phyloP scores from a whole-genome alignment of 2,113 vertebrate species.

The Lampris megalopsis region DNA sequence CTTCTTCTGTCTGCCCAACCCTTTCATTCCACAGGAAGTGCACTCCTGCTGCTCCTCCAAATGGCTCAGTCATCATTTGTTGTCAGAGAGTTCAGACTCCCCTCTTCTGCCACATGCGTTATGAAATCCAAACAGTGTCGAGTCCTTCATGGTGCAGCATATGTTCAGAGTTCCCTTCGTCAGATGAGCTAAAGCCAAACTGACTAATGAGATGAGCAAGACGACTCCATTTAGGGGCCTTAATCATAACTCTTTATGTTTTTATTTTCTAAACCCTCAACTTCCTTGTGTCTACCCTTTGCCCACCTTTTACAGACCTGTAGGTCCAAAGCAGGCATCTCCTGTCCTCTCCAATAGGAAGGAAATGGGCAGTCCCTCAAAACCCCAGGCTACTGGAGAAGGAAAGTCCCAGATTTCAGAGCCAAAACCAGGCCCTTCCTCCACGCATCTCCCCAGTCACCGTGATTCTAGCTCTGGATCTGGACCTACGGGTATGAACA shows the following conservation, averaged over 20 bases:
- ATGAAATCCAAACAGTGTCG: constrained; percentile 65
- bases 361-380: neutral
- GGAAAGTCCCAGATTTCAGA: constrained; percentile 38
- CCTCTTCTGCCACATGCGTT: constrained; percentile 49
- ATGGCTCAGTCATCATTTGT: constrained; percentile 58
- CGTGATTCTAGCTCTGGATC: constrained; percentile 38
- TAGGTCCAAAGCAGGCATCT: constrained; percentile 32
- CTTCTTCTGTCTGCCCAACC: constrained; percentile 51
- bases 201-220: no score
- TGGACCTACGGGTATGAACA: constrained; percentile 45
- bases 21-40: constrained; percentile 65
- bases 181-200: constrained; percentile 30
- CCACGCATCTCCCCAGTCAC: neutral
- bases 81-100: constrained; percentile 38
- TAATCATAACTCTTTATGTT: neutral
- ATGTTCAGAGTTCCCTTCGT: constrained; percentile 58
- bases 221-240: no score
- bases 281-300: neutral
- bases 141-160: constrained; percentile 63
- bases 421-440: constrained; percentile 1
- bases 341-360: neutral
- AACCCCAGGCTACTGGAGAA: constrained; percentile 27
- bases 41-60: constrained; percentile 66
- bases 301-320: constrained; percentile 42
- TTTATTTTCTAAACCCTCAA: neutral